Conservation (phyloP, 1,140 invertebrate genomes). For the Drosophila parvula region DNA sequence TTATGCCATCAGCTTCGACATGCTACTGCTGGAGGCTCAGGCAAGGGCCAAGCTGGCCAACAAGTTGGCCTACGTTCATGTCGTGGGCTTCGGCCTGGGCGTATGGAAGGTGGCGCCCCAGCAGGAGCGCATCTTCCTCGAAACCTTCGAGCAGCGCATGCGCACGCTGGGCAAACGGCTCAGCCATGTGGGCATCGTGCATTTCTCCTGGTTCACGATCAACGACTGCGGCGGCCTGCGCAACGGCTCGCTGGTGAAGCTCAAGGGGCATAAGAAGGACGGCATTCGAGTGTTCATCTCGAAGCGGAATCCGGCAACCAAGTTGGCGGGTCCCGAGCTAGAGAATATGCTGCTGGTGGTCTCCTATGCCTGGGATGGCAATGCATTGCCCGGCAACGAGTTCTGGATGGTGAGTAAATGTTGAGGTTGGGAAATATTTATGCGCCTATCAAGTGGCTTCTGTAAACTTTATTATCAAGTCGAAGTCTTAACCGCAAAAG, state of each 20-base stretch:
- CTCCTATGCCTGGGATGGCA: constrained; percentile 89
- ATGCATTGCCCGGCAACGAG: constrained; percentile 88
- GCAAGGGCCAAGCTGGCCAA: constrained; percentile 35
- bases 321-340: constrained; percentile 41
- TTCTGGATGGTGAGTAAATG: constrained; percentile 85
- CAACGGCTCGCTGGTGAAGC: constrained; percentile 53
- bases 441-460: background rate
- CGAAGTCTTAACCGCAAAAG: background rate
- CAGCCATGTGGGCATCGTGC: constrained; percentile 64
- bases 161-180: constrained; percentile 51
- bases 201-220: constrained; percentile 80
- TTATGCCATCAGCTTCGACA: constrained; percentile 75
- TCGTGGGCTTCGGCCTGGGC: constrained; percentile 78
- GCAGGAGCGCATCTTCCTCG: constrained; percentile 80
- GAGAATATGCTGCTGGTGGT: constrained; percentile 85
- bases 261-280: constrained; percentile 49
- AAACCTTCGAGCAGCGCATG: constrained; percentile 77
- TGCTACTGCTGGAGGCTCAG: constrained; percentile 69
- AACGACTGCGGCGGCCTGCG: constrained; percentile 48
- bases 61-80: constrained; percentile 74
- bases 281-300: constrained; percentile 70
- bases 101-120: constrained; percentile 75
- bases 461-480: background rate
- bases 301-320: constrained; percentile 73
- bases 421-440: background rate